Evolutionary conservation across 2,797 vertebrate genomes (phyloP).

Genomic region (Sparidentex hasta): DNA sequence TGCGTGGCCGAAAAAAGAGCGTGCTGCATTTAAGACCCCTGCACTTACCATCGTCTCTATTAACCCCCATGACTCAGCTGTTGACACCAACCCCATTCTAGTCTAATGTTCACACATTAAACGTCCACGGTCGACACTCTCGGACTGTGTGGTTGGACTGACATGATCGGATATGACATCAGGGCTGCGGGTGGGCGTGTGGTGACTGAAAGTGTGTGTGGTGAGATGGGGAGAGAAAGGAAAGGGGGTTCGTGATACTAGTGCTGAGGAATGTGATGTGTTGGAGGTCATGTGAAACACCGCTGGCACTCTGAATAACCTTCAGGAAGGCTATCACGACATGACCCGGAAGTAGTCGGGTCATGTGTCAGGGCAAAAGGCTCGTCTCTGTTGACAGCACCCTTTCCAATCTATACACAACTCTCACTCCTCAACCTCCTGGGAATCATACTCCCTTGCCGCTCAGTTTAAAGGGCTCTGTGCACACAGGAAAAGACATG

Average conservation of each 20-base stretch:
- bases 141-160: constrained; percentile 41
- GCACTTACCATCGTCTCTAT: constrained; percentile 60
- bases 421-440: constrained; percentile 73
- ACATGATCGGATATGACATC: constrained; percentile 55
- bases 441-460: constrained; percentile 69
- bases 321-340: constrained; percentile 74
- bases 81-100: constrained; percentile 60
- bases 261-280: constrained; percentile 72
- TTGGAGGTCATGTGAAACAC: constrained; percentile 84
- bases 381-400: constrained; percentile 76
- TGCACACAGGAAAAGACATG: constrained; percentile 66
- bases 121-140: constrained; percentile 46
- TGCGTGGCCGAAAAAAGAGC: constrained; percentile 64
- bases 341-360: constrained; percentile 80
- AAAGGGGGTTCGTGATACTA: constrained; percentile 67
- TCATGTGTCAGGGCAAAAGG: constrained; percentile 78
- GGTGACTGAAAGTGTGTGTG: constrained; percentile 42
- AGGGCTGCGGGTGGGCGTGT: constrained; percentile 49
- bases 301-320: constrained; percentile 79
- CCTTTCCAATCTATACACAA: constrained; percentile 74
- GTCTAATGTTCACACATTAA: constrained; percentile 74
- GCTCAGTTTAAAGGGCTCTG: constrained; percentile 61
- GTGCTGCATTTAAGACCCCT: constrained; percentile 51
- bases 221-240: constrained; percentile 26
- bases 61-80: constrained; percentile 79